A percentile compares a stretch with the other conserved stretches of the same genome.
These are phyloP conservation scores for Leptodirus hochenwartii DNA, from an alignment of 2,888 invertebrate species.

Conservation along the genomic window DNA sequence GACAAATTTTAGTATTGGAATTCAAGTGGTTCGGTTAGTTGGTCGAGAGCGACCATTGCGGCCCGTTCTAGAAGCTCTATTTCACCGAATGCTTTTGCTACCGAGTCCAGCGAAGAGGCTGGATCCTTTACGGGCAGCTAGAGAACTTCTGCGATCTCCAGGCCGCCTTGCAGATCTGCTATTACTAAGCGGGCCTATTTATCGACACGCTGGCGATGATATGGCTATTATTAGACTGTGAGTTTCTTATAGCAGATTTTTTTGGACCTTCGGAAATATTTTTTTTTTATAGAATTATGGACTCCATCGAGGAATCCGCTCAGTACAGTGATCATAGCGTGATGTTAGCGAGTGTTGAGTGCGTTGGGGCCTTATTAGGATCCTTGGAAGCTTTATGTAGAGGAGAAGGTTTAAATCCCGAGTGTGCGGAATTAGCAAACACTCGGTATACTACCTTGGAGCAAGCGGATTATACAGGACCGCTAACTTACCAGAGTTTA, in stretches of 20 bases:
- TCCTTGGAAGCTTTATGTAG: constrained; percentile 65
- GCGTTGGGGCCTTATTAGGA: constrained; percentile 64
- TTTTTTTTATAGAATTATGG: constrained; percentile 54
- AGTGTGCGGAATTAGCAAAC: constrained; percentile 42
- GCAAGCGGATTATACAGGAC: constrained; percentile 67
- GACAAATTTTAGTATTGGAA: constrained; percentile 76
- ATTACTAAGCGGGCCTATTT: constrained; percentile 38
- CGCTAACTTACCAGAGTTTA: constrained; percentile 69
- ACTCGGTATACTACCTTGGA: constrained; percentile 45
- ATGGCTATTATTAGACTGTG: constrained; percentile 70
- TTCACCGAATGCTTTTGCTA: constrained; percentile 80
- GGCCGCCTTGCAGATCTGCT: constrained; percentile 56
- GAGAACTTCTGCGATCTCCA: constrained; percentile 64
- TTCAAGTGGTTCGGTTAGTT: constrained; percentile 72
- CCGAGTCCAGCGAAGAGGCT: constrained; percentile 71
- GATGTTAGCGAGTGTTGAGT: constrained; percentile 63
- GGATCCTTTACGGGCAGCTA: constrained; percentile 67
- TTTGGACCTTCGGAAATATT: constrained; percentile 3
- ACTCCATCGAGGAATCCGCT: constrained; percentile 86
- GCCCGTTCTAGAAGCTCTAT: constrained; percentile 81
- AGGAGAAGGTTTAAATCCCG: constrained; percentile 50
- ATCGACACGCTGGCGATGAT: constrained; percentile 50
- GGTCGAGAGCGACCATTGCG: constrained; percentile 74
- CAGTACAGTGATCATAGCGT: constrained; percentile 58
- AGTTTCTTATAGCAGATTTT: constrained; percentile 14